phyloP scores from a whole-genome alignment of 2,113 vertebrate species.

The Paratilapia polleni region DNA sequence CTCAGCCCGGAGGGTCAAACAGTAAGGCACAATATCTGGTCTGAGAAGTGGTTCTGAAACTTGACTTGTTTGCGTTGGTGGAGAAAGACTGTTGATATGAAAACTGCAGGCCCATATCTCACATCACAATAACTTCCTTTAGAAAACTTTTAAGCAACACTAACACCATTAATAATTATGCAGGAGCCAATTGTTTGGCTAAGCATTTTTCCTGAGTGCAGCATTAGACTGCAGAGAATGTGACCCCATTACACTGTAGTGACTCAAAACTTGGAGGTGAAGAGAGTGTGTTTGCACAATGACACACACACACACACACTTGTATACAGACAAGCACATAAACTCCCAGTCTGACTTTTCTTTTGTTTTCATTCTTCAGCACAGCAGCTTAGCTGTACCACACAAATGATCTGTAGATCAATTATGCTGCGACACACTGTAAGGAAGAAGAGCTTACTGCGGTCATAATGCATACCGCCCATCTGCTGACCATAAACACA shows the following conservation, averaged over 20 bases:
- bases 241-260: conserved; percentile 52
- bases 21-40: conserved; percentile 20
- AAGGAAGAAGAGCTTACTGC: neutral
- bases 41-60: conserved; percentile 12
- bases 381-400: conserved; percentile 23
- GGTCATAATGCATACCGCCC: neutral
- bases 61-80: conserved; percentile 21
- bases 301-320: neutral
- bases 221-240: conserved; percentile 19
- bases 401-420: conserved; percentile 2
- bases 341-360: neutral
- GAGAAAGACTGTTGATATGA: conserved; percentile 7
- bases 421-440: neutral
- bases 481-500: conserved; percentile 16
- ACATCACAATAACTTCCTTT: conserved; percentile 30
- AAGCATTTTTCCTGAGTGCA: conserved; percentile 13
- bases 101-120: conserved; percentile 27
- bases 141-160: conserved; percentile 6
- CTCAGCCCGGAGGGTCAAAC: conserved; percentile 20
- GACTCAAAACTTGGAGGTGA: conserved; percentile 35
- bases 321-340: neutral
- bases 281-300: conserved; percentile 1
- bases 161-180: conserved; percentile 30
- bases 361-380: neutral
- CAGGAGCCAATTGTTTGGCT: conserved; percentile 18